phyloP scores from a whole-genome alignment of 1,140 invertebrate species.

The Heliconius eleuchia region DNA sequence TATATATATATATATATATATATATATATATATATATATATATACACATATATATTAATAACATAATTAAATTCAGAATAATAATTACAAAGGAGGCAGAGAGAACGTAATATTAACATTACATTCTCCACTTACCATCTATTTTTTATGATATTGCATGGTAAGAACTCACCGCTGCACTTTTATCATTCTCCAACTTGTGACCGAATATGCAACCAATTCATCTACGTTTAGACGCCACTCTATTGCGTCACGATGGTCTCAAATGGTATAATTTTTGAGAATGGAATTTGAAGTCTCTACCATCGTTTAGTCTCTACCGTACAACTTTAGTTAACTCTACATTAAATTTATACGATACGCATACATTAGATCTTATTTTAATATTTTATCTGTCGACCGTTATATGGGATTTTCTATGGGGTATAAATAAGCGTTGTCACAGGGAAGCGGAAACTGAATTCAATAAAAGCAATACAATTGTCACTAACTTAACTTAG shows the following conservation, averaged over 20 bases:
- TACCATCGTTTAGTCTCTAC: not conserved
- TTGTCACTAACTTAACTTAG: constrained; percentile 56
- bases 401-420: constrained; percentile 45
- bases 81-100: too few relatives aligned
- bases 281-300: not conserved
- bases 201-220: too few relatives aligned
- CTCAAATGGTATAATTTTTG: not conserved
- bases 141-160: too few relatives aligned
- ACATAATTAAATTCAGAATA: too few relatives aligned
- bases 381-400: constrained; percentile 40
- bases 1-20: too few relatives aligned
- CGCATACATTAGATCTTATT: constrained; percentile 39
- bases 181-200: too few relatives aligned
- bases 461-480: constrained; percentile 57
- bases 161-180: too few relatives aligned
- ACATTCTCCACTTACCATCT: too few relatives aligned
- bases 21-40: too few relatives aligned
- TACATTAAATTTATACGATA: constrained; percentile 1
- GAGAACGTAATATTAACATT: too few relatives aligned
- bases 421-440: constrained; percentile 52
- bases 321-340: not conserved
- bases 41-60: too few relatives aligned
- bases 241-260: not conserved
- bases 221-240: not conserved
- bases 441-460: constrained; percentile 50